phyloP scores from a whole-genome alignment of 2,888 invertebrate genomes.

The Lampropteryx suffumata region DNA sequence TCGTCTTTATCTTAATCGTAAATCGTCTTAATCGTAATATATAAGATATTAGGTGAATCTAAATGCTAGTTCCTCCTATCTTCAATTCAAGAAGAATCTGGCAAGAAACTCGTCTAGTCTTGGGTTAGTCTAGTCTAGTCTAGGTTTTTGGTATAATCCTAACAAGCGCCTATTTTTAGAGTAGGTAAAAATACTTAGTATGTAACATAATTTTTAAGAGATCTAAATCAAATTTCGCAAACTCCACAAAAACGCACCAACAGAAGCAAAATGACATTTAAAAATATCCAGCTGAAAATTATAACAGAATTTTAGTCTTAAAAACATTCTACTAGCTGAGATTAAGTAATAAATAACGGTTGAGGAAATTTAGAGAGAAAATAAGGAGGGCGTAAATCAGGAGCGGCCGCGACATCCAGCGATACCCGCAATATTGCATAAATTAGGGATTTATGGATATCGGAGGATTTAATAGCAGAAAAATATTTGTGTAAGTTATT shows the following conservation, averaged over 20 bases:
- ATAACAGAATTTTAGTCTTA: constrained; percentile 59
- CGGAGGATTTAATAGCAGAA: constrained; percentile 2
- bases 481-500: constrained; percentile 6
- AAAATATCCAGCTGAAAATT: constrained; percentile 21
- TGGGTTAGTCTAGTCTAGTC: too few species aligned
- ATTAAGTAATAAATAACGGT: constrained; percentile 80
- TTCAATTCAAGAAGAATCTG: too few species aligned
- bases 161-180: too few species aligned
- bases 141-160: too few species aligned
- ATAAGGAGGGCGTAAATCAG: constrained; percentile 51
- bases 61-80: too few species aligned
- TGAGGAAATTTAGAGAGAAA: constrained; percentile 73
- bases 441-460: constrained; percentile 16
- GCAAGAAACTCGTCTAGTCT: too few species aligned
- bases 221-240: neutral
- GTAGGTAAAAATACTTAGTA: too few species aligned
- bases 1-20: too few species aligned
- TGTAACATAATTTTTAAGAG: too few species aligned
- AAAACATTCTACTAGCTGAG: constrained; percentile 73
- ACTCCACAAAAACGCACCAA: neutral
- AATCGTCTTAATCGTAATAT: too few species aligned
- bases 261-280: constrained; percentile 35
- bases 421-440: constrained; percentile 23
- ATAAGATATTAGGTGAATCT: too few species aligned
- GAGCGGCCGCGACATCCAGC: constrained; percentile 45